A percentile compares a stretch with the other conserved stretches of the same genome.
These are phyloP conservation scores for Clepsis dumicolana DNA, from an alignment of 2,888 invertebrate genomes.

Conservation along the genomic window DNA sequence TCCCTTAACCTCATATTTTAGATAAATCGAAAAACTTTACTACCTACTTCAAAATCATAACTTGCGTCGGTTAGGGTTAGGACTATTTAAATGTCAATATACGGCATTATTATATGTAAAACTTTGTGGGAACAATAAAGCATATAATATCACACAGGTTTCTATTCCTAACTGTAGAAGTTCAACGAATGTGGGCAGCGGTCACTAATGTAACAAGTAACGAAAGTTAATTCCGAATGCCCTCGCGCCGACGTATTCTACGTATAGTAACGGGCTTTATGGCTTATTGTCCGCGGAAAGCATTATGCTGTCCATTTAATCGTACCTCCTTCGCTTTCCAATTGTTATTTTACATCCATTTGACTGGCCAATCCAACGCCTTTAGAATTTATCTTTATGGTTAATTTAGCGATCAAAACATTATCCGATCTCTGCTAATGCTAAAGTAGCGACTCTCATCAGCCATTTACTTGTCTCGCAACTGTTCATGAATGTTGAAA, in stretches of 20 bases:
- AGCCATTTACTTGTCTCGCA: slow-evolving; percentile 21
- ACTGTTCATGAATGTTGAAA: slow-evolving; percentile 30
- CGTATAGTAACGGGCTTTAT: slow-evolving; percentile 55
- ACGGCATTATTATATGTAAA: background rate
- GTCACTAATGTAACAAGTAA: slow-evolving; percentile 45
- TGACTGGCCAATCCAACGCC: slow-evolving; percentile 53
- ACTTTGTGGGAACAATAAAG: slow-evolving; percentile 24
- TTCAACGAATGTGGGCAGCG: slow-evolving; percentile 41
- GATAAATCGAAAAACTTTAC: too few relatives aligned
- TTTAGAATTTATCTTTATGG: slow-evolving; percentile 53
- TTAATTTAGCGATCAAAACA: slow-evolving; percentile 40
- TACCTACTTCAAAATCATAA: background rate
- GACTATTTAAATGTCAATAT: background rate
- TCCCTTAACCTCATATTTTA: too few relatives aligned
- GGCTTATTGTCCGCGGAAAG: slow-evolving; percentile 58
- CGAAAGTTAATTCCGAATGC: slow-evolving; percentile 48
- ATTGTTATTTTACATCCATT: slow-evolving; percentile 53
- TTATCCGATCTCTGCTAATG: slow-evolving; percentile 24
- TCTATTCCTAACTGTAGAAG: slow-evolving; percentile 26
- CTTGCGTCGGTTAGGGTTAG: background rate
- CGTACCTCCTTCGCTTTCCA: slow-evolving; percentile 57
- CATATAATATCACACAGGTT: slow-evolving; percentile 14
- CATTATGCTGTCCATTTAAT: slow-evolving; percentile 59
- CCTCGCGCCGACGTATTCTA: slow-evolving; percentile 44
- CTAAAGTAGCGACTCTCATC: slow-evolving; percentile 27